Percentiles rank a stretch among this genome's conserved stretches.
Conservation (phyloP, 2,888 invertebrate genomes). For the Drosophila flavopinicola region DNA sequence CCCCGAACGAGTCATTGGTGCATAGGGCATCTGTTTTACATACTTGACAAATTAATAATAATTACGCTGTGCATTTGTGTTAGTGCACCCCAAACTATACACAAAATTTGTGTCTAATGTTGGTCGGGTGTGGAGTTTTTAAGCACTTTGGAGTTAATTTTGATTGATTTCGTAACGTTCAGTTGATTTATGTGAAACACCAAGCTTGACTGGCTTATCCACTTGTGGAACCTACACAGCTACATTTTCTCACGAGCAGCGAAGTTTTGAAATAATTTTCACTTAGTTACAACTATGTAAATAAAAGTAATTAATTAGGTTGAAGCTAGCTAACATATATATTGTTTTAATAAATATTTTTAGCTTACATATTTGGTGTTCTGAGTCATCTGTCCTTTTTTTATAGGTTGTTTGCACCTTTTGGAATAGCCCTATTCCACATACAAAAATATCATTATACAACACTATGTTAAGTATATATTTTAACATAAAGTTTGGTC, state of each 20-base stretch:
- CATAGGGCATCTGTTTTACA: constrained; percentile 75
- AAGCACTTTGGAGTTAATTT: constrained; percentile 47
- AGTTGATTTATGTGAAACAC: constrained; percentile 34
- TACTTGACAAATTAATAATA: constrained; percentile 80
- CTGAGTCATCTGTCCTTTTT: too few relatives aligned
- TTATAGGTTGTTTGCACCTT: too few relatives aligned
- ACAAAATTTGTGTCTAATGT: constrained; percentile 42
- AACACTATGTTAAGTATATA: too few relatives aligned
- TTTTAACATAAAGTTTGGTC: too few relatives aligned
- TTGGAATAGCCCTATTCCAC: too few relatives aligned
- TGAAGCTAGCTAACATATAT: background rate
- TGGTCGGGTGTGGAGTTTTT: constrained; percentile 19
- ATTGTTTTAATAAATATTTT: too few relatives aligned
- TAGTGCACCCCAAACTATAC: constrained; percentile 25
- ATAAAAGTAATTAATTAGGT: background rate
- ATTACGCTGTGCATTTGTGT: constrained; percentile 60
- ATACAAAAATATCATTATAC: too few relatives aligned
- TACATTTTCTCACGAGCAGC: constrained; percentile 30
- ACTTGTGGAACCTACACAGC: constrained; percentile 2
- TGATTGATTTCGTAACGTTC: constrained; percentile 65
- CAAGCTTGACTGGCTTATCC: constrained; percentile 1
- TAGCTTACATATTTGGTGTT: too few relatives aligned
- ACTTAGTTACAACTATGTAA: background rate
- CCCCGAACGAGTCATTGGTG: constrained; percentile 34
- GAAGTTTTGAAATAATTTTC: background rate